Evolutionary conservation across 2,113 vertebrate genomes (phyloP), one percentile per base, ranked within the genome.

Genomic region (Manacus vitellinus): DNA sequence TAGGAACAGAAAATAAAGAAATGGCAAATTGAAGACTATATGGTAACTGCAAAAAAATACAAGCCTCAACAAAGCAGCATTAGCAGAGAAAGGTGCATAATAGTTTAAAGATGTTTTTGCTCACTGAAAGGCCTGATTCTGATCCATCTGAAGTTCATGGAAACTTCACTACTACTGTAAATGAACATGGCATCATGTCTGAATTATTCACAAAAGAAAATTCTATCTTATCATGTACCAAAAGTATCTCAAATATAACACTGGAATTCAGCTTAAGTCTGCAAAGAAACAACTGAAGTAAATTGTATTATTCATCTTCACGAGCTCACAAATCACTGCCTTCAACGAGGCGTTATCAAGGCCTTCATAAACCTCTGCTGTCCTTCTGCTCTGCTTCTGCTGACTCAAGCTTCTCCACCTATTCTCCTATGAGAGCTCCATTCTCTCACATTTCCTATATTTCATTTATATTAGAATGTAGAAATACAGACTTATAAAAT

Each of bases 351-450:
- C 5, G 2, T 66, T 41, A 96, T 56, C 82, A 92, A 84, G 92
- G 88, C 83, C 95, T 92, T 65, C 39, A 81, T 91, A 96, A 95
- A 96, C 85, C 27, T 77, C 51, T 39, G 28, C 76, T 6, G 3
- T 71, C 65, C 88, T 94, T 70, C 67, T 47, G 51, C 65, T 84
- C 86, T 90, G 79, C 70, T 92, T 91, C 62, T 84, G 90, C 88
- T 95, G 92, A 95, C 65, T 95, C 90, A 83, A 94, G 56, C 61
- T 92, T 80, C 79, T 71, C 52, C 59, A 49, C 30, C 20, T 73
- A 5, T 35, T 76, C 56, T 95, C 43, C 49, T 65, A 4, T 6
- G 84, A 76, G 83, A 88, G 54, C 41, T 84, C 47, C 52, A 58
- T 78, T 94, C 89, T 56, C 44, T 81, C 76, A 85, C 2, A 1